Percentiles rank a stretch among this genome's conserved stretches.
Conservation (phyloP, 2,888 invertebrate genomes). For the Caenorhabditis sp. region DNA sequence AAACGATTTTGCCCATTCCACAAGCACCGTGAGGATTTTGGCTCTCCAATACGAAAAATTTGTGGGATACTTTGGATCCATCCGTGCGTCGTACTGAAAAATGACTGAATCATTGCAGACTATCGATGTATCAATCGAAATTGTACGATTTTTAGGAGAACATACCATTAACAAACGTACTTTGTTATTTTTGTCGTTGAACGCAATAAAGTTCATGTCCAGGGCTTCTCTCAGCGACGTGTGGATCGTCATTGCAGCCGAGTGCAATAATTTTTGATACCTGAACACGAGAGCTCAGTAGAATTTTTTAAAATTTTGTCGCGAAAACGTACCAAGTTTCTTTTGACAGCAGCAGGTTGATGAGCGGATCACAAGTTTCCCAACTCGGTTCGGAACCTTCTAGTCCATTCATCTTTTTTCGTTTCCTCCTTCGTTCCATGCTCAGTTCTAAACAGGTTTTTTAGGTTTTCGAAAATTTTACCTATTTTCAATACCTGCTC, state of each 20-base stretch:
- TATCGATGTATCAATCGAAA: no score
- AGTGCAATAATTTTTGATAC: slow-evolving; percentile 62
- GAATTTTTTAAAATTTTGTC: background rate
- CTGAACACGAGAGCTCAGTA: slow-evolving; percentile 21
- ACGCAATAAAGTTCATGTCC: slow-evolving; percentile 49
- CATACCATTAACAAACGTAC: slow-evolving; percentile 38
- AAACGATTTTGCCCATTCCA: slow-evolving; percentile 78
- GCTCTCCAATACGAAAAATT: slow-evolving; percentile 78
- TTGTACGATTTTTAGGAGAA: no score
- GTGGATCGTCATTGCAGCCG: slow-evolving; percentile 63
- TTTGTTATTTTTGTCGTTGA: slow-evolving; percentile 61
- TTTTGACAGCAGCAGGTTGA: slow-evolving; percentile 63
- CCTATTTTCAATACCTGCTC: slow-evolving; percentile 56
- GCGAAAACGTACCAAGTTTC: slow-evolving; percentile 57
- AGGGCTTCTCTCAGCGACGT: slow-evolving; percentile 60
- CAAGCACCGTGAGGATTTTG: slow-evolving; percentile 75
- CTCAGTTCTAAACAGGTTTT: slow-evolving; percentile 69
- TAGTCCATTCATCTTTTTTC: slow-evolving; percentile 63
- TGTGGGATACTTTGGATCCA: slow-evolving; percentile 61
- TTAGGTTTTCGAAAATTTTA: background rate
- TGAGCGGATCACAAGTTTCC: slow-evolving; percentile 62
- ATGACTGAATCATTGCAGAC: background rate
- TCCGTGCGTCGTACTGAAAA: slow-evolving; percentile 58
- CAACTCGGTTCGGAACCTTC: slow-evolving; percentile 46
- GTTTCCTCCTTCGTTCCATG: slow-evolving; percentile 75